Evolutionary conservation across 1,140 invertebrate species (phyloP).

Genomic region (Lycorma delicatula): DNA sequence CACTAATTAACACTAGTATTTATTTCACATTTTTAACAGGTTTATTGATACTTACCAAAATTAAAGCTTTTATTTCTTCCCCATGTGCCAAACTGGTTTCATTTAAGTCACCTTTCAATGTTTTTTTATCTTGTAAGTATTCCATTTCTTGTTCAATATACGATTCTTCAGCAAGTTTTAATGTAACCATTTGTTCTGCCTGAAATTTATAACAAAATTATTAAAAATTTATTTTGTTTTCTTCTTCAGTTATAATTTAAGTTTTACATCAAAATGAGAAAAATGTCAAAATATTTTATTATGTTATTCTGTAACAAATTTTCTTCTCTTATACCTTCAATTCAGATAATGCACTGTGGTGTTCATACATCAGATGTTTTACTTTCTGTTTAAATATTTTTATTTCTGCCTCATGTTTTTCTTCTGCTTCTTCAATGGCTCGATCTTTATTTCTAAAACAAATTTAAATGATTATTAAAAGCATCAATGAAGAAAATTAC

Average conservation of each 20-base stretch:
- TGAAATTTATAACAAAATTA: slow-evolving; percentile 14
- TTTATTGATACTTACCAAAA: slow-evolving; percentile 44
- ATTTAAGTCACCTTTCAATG: slow-evolving; percentile 59
- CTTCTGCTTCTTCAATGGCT: slow-evolving; percentile 76
- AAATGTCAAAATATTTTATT: neutral
- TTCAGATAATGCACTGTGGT: slow-evolving; percentile 72
- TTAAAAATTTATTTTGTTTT: neutral
- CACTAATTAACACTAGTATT: too few species aligned
- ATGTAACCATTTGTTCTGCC: slow-evolving; percentile 62
- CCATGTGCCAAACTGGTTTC: slow-evolving; percentile 61
- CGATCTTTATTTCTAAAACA: slow-evolving; percentile 66
- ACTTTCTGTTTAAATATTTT: slow-evolving; percentile 88
- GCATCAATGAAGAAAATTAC: too few species aligned
- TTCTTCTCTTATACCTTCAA: slow-evolving; percentile 42
- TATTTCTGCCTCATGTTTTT: slow-evolving; percentile 77
- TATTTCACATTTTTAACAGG: too few species aligned
- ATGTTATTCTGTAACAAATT: neutral
- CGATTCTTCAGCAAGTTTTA: slow-evolving; percentile 66
- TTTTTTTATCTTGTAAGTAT: slow-evolving; percentile 67
- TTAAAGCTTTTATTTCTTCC: slow-evolving; percentile 52
- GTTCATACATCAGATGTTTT: slow-evolving; percentile 85
- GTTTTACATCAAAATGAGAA: neutral
- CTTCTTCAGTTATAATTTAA: neutral
- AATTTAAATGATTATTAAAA: too few species aligned
- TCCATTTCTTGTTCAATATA: slow-evolving; percentile 64